Base-by-base conservation (phyloP, 2,797 vertebrate genomes). In the Lerista edwardsae region DNA sequence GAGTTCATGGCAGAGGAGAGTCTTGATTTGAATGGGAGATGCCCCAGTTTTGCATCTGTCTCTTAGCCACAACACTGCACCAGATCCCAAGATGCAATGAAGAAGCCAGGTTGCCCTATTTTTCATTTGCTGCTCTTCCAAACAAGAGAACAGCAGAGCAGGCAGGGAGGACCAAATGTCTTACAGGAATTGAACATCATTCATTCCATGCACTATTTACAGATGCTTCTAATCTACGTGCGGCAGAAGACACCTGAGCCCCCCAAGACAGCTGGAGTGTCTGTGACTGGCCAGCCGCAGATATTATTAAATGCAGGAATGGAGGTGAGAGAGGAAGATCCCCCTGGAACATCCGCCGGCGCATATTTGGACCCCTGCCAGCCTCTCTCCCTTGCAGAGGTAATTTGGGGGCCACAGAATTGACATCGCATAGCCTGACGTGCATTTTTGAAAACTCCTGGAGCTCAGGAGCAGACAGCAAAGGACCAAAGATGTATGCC, bases 211-310 rank as follows among this genome's bases (percentile, higher is more conserved):
- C 4, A 23, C 6, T 44, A 41, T 69, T 75, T 85, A 61, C 71
- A 85, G 72, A 64, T 75, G 79, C 71, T 85, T n/a, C 47, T 67
- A 85, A 80, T 67, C 34, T 75, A 51, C 61, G 55, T 44, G 72
- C 62, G 19, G 57, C 29, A 34, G 17, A 29, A 31, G 36, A 44
- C 84, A 85, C 78, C 84, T 75, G 79, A 75, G 72, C 62, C 71
- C 9, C 51, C 3, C 27, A 21, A 6, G 47, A 57, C 77, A 85
- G 61, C 77, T 80, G 77, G 34, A 14, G 11, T 14, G 9, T 44
- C 34, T 51, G 71, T 57, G 71, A 29, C 71, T 27, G 47, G 21
- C 44, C 61, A 47, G 31, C 61, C 71, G 41, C 47, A 57, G 62
- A 79, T 39, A 65, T 55, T 39, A 84, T 65, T 65, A 75, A 36